Evolutionary conservation across 1,140 invertebrate genomes (phyloP), one percentile per base, ranked within the genome.

Genomic region (Amyelois transitella): DNA sequence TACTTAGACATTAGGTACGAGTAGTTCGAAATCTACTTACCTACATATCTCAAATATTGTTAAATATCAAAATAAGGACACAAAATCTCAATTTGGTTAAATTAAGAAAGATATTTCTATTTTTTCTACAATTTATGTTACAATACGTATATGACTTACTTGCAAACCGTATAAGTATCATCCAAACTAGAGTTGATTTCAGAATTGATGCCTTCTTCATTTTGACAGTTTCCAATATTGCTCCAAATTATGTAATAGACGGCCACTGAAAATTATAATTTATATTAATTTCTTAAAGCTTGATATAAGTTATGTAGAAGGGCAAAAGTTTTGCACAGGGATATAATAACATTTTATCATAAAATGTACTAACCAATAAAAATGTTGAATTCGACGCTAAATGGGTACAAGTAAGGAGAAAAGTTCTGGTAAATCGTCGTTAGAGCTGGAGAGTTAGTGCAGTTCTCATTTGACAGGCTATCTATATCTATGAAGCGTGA

Each of bases 331-430:
- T n/a, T n/a, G n/a, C n/a, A n/a, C n/a, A n/a, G n/a, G n/a, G n/a
- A n/a, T n/a, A n/a, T n/a, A n/a, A n/a, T n/a, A n/a, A n/a, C n/a
- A n/a, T n/a, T n/a, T n/a, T n/a, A n/a, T n/a, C n/a, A n/a, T n/a
- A n/a, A n/a, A n/a, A n/a, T n/a, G n/a, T 21, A 28, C 86, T 81
- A n/a, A 93, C 92, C 89, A 51, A 94, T 91, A 38, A 94, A 86
- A 73, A 94, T 93, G 75, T 91, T 93, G 75, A 92, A 94, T 78
- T 94, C 93, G 18, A 94, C 93, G 59, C 90, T 92, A 77, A 94
- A 94, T 3, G 93, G 93, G 73, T 93, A 94, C 10, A 94, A 77
- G 75, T 94, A 94, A 0, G 92, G 92, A 2, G 92, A 92, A 60
- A 92, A 89, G 68, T 90, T 86, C 67, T 90, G 86, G 57, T 90